Conservation (phyloP, 2,888 invertebrate species). For the Cryptocephalus moraei region DNA sequence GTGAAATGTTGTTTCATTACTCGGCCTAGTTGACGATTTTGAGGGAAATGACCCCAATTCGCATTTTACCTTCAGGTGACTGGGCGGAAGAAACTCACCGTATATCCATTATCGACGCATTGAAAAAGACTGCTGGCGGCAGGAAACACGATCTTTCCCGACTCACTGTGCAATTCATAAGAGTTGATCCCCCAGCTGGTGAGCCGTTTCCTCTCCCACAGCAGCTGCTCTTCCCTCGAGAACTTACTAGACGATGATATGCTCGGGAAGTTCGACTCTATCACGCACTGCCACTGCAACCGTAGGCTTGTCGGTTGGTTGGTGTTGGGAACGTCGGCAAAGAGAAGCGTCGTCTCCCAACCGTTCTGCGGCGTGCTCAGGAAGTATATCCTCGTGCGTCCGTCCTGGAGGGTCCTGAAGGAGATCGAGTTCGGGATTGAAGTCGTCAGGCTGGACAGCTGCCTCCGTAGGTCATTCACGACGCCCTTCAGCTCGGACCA, state of each 20-base stretch:
- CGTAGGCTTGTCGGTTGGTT: slow-evolving; percentile 42
- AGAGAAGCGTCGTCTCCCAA: slow-evolving; percentile 83
- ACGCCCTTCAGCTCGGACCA: slow-evolving; percentile 76
- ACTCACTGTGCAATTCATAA: slow-evolving; percentile 74
- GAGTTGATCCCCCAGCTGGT: slow-evolving; percentile 91
- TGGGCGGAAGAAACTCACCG: slow-evolving; percentile 38
- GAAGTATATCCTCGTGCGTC: slow-evolving; percentile 79
- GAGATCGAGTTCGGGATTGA: slow-evolving; percentile 76
- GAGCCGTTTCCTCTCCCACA: slow-evolving; percentile 84
- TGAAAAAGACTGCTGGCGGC: slow-evolving; percentile 82
- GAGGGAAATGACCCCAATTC: too few relatives aligned
- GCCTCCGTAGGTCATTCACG: slow-evolving; percentile 70
- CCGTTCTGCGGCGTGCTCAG: slow-evolving; percentile 78
- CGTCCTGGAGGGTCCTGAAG: slow-evolving; percentile 68
- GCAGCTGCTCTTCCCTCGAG: slow-evolving; percentile 81
- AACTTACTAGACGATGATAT: slow-evolving; percentile 47
- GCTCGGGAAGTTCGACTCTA: slow-evolving; percentile 65
- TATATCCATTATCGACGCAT: slow-evolving; percentile 64
- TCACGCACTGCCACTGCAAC: slow-evolving; percentile 70
- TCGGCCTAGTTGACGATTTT: not conserved
- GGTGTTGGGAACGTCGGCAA: slow-evolving; percentile 68
- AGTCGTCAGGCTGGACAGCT: slow-evolving; percentile 65
- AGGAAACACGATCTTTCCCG: slow-evolving; percentile 83
- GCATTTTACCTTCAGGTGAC: too few relatives aligned
- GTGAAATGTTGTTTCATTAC: not conserved